Evolutionary conservation across 2,888 invertebrate genomes (phyloP), one percentile per base, ranked within the genome.

Genomic region (Limenitis camilla): DNA sequence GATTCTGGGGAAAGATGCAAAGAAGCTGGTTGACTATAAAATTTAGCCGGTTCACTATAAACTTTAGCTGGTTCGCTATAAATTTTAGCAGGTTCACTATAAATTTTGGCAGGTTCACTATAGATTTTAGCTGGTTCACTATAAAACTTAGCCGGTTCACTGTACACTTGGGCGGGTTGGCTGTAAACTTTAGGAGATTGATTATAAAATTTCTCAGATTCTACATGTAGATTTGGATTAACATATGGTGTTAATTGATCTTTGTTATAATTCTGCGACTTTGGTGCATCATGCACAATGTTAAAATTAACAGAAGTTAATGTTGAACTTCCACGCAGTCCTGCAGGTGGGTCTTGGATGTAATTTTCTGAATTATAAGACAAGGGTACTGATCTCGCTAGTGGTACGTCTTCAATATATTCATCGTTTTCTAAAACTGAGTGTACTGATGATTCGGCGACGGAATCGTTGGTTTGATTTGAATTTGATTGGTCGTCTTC

Each of bases 21-120:
- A 1, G 84, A 84, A 0, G 91, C 89, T 0, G 91, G 91, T 61
- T 89, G 85, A 5, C 88, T 84, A 61, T 90, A 90, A 27, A 89
- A 79, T 62, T 89, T 89, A 1, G 90, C 86, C 0, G 92, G 92
- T 66, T 90, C 90, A 10, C 90, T 88, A 65, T 89, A 89, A 49
- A 87, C 67, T 66, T 88, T 88, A 1, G 89, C 76, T 0, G 90
- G 90, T 64, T 88, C 88, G 35, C 89, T 87, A 67, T 90, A 90
- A 19, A 89, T 73, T 67, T 88, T 88, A 0, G 89, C 78, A 0
- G 90, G 90, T 58, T 88, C 88, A n/a, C 88, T 86, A 64, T 90
- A 91, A 11, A 89, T 71, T 64, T 88, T 88, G 30, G 85, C 81
- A 0, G 89, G 88, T 59, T 88, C 83, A 53, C 87, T 85, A 68